Evolutionary conservation across 2,888 invertebrate species (phyloP), one percentile per base, ranked within the genome.

Genomic region (Cordilura impudica): DNA sequence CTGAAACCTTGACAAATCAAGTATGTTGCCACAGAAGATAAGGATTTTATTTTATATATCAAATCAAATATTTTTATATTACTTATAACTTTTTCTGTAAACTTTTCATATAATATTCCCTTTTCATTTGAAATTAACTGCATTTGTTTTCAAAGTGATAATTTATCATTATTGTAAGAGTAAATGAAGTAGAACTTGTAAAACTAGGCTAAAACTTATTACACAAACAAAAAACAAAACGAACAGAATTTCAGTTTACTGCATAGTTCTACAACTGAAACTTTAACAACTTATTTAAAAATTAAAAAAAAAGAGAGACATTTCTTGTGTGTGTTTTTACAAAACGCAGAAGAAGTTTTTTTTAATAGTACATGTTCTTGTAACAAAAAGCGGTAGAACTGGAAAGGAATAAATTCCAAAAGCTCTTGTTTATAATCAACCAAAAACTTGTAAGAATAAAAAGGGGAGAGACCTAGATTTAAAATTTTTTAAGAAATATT

Each of bases 181-280:
- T 61, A 70, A 79, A 75, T 79, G 75, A 75, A 79, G 79, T 79
- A 45, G 71, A 79, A 75, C 75, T 71, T 79, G 75, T 75, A 67
- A 35, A 79, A 79, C 75, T 79, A 75, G 79, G 75, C 71, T 75
- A 79, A 79, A 79, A 75, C 66, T 75, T 71, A 75, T 79, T 79
- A 58, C 51, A 56, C 29, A 66, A 75, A 53, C 18, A 19, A 58
- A 21, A 60, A 43, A 5, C 21, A 61, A 29, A 72, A 29, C 45
- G 54, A 54, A 61, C 54, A 69, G 45, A 3, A 53, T 63, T 75
- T 75, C 23, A 49, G 23, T 56, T 69, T 54, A n/a, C 53, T 45
- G 54, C 60, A 71, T 58, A 71, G 58, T 70, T 63, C 49, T 39
- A 21, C 18, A 65, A 49, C 19, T 51, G 12, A 23, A 71, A 60